A percentile compares a stretch with the other conserved stretches of the same genome.
Conservation (phyloP, 2,888 invertebrate genomes). For the Metopia argyrocephala region DNA sequence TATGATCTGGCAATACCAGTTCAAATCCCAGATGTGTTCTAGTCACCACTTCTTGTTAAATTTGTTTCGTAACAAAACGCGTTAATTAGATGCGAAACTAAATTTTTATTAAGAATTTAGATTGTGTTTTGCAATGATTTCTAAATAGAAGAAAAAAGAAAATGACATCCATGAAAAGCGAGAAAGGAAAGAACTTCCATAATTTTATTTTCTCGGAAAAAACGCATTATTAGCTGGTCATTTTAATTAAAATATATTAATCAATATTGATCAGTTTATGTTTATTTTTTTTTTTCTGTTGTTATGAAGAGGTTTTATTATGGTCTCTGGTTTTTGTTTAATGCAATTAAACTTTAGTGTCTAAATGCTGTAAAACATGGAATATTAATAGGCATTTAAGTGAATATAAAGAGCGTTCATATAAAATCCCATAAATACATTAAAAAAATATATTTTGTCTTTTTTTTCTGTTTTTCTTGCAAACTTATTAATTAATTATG, state of each 20-base stretch:
- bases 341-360: conserved; percentile 54
- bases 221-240: conserved; percentile 49
- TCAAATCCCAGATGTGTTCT: too few species aligned
- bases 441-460: conserved; percentile 4
- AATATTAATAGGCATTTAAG: conserved; percentile 8
- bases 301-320: not conserved
- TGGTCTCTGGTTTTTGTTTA: conserved; percentile 22
- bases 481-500: conserved; percentile 61
- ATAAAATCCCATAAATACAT: not conserved
- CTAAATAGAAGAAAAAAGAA: too few species aligned
- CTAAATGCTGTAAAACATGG: conserved; percentile 50
- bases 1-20: too few species aligned
- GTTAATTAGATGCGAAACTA: too few species aligned
- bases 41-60: too few species aligned
- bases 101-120: too few species aligned
- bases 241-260: conserved; percentile 36
- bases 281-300: conserved; percentile 12
- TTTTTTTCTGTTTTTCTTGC: conserved; percentile 23
- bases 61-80: too few species aligned
- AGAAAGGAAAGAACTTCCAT: too few species aligned
- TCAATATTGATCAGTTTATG: conserved; percentile 47
- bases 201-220: too few species aligned
- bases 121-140: too few species aligned
- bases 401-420: not conserved
- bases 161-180: too few species aligned